Percentiles rank a stretch among this genome's conserved stretches.
Conservation (phyloP, 2,113 vertebrate species). For the Lepidothrix coronata region DNA sequence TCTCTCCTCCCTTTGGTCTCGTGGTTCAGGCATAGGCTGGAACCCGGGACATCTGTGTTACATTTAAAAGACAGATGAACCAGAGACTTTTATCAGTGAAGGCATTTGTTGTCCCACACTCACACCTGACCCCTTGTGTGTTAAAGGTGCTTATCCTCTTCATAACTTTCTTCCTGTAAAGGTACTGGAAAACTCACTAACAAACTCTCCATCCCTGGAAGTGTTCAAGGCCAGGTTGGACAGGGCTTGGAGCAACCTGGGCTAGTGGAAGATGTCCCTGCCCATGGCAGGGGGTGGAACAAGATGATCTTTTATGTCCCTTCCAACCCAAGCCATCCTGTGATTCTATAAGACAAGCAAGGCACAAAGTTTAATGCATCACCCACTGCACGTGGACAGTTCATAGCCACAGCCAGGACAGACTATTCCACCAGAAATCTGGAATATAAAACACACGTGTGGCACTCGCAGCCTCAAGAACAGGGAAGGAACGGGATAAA, state of each 20-base stretch:
- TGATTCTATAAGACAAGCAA: background rate
- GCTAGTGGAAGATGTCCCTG: background rate
- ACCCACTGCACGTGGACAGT: fast-evolving
- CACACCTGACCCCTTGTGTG: background rate
- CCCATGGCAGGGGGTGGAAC: background rate
- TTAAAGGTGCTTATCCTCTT: background rate
- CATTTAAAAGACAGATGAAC: background rate
- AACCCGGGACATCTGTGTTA: background rate
- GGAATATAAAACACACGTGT: fast-evolving
- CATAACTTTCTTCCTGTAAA: background rate
- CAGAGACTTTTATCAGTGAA: background rate
- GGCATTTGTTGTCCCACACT: background rate
- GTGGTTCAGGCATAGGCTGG: background rate
- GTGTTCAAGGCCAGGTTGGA: background rate
- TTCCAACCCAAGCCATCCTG: background rate
- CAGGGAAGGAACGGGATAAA: background rate
- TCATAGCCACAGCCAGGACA: background rate
- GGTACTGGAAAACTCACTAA: background rate
- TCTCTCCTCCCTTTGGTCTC: background rate
- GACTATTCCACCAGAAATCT: background rate
- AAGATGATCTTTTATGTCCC: background rate
- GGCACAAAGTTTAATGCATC: background rate
- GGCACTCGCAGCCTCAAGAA: background rate
- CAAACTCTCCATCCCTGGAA: background rate
- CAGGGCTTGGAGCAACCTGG: background rate